Evolutionary conservation across 2,797 vertebrate species (phyloP).

Genomic region (Steatocranus sp.): DNA sequence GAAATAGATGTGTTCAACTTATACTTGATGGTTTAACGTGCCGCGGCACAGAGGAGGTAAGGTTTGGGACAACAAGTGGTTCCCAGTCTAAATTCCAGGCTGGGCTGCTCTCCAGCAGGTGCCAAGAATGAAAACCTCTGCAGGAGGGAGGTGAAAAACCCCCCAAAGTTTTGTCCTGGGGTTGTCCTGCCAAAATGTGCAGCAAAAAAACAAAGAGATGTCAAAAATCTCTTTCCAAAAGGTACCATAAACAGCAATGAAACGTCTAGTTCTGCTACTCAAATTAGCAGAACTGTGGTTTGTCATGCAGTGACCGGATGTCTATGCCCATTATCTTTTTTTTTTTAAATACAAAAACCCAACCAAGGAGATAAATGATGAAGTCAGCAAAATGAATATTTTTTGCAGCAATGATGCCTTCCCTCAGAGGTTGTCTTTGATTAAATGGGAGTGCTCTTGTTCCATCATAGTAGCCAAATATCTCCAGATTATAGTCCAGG

Average conservation of each 20-base stretch:
- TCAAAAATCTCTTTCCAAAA: background rate
- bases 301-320: rapidly evolving
- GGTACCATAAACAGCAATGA: background rate
- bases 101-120: background rate
- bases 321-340: background rate
- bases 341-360: background rate
- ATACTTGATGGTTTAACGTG: background rate
- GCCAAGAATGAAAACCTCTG: background rate
- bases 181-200: background rate
- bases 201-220: background rate
- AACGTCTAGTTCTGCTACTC: rapidly evolving
- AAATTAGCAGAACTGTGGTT: background rate
- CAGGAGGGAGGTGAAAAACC: background rate
- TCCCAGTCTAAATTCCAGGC: background rate
- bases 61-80: background rate
- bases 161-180: background rate
- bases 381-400: rapidly evolving
- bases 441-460: background rate
- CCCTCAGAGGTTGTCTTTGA: rapidly evolving
- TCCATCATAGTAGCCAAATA: background rate
- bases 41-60: background rate
- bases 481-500: background rate
- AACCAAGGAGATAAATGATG: background rate
- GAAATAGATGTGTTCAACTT: rapidly evolving
- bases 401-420: background rate